Evolutionary conservation across 2,113 vertebrate species (phyloP).

Genomic region (Riparia riparia): DNA sequence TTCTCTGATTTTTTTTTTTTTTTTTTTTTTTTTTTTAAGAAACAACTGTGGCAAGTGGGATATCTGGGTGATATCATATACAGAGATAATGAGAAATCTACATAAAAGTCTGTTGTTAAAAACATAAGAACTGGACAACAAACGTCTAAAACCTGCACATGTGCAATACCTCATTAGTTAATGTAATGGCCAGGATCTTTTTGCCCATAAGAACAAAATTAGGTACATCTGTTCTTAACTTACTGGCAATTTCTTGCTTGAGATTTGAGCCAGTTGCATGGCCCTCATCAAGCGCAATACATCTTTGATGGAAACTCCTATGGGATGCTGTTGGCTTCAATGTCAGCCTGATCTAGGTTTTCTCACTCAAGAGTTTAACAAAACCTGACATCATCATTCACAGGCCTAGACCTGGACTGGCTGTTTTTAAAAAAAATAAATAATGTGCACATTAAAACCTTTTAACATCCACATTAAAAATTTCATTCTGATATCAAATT

Average conservation of each 20-base stretch:
- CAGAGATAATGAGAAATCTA: neutral
- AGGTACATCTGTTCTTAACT: conserved; percentile 65
- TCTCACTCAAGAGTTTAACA: conserved; percentile 27
- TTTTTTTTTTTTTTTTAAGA: neutral
- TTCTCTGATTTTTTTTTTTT: neutral
- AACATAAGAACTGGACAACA: neutral
- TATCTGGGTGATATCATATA: neutral
- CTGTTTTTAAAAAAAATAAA: neutral
- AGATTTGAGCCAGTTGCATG: conserved; percentile 36
- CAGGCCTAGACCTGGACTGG: neutral
- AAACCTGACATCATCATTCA: conserved; percentile 17
- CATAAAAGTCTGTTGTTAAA: neutral
- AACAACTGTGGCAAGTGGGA: neutral
- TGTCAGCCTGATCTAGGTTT: neutral
- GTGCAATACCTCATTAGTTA: conserved; percentile 8
- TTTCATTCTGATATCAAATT: neutral
- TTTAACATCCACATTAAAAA: neutral
- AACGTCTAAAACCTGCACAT: neutral
- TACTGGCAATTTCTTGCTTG: conserved; percentile 32
- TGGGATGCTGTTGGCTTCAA: conserved; percentile 34
- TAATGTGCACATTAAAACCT: neutral
- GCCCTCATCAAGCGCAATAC: conserved; percentile 44
- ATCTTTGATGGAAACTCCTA: conserved; percentile 54
- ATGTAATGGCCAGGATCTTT: neutral
- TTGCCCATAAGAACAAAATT: conserved; percentile 37